A percentile compares a stretch with the other conserved stretches of the same genome.
Conservation (phyloP, 2,888 invertebrate genomes). For the Drosophila kokeensis region DNA sequence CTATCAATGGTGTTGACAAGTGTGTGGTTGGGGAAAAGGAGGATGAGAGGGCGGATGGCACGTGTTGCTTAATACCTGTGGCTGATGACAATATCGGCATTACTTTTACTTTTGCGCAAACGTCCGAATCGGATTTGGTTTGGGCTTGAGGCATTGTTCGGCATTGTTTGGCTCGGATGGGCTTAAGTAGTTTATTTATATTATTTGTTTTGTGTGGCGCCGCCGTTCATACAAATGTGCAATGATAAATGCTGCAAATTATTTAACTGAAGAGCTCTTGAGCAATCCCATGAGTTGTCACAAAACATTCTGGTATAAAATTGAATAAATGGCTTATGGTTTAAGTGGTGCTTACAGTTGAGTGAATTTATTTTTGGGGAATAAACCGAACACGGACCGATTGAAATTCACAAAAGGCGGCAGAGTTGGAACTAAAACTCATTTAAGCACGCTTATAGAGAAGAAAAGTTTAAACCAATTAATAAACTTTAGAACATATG, state of each 20-base stretch:
- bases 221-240: conserved; percentile 21
- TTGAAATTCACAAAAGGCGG: background rate
- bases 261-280: conserved; percentile 15
- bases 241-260: conserved; percentile 48
- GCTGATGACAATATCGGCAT: conserved; percentile 64
- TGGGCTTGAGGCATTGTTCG: conserved; percentile 1
- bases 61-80: conserved; percentile 73
- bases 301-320: conserved; percentile 9
- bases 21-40: conserved; percentile 5
- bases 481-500: background rate
- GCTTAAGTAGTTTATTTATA: conserved; percentile 50
- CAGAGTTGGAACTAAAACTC: background rate
- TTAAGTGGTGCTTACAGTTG: background rate
- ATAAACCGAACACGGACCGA: too few species aligned
- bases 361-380: background rate
- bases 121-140: conserved; percentile 22
- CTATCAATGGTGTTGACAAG: conserved; percentile 47
- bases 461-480: background rate
- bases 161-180: background rate
- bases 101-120: conserved; percentile 70
- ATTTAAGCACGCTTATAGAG: too few species aligned
- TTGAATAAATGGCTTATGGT: conserved; percentile 10
- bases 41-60: conserved; percentile 22
- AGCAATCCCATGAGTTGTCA: conserved; percentile 33
- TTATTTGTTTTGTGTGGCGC: conserved; percentile 28